These are phyloP conservation scores for Eristalinus aeneus DNA, from an alignment of 2,888 invertebrate genomes.

Conservation along the genomic window DNA sequence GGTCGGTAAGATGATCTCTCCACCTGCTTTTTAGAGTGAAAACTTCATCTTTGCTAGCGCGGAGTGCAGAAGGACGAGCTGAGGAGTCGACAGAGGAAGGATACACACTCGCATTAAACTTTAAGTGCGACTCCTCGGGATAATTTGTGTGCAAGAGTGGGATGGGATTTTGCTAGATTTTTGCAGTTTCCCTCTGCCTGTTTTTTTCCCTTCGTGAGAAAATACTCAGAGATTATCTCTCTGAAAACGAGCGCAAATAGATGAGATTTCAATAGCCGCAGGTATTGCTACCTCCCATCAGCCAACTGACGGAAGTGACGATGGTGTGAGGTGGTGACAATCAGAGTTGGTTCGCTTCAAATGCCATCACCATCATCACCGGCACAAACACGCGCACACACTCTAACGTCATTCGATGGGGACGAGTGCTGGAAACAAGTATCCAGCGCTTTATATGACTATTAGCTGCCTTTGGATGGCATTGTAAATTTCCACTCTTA, in stretches of 20 bases:
- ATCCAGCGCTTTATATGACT: conserved; percentile 43
- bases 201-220: not conserved
- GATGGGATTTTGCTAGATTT: conserved; percentile 38
- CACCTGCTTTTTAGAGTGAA: not conserved
- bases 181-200: conserved; percentile 6
- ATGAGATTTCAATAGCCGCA: conserved; percentile 61
- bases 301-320: not conserved
- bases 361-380: conserved; percentile 6
- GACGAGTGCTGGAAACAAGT: conserved; percentile 24
- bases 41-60: not conserved
- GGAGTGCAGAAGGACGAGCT: not conserved
- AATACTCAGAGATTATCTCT: conserved; percentile 36
- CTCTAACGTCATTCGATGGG: not conserved
- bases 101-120: conserved; percentile 33
- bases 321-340: not conserved
- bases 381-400: conserved; percentile 37
- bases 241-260: conserved; percentile 39
- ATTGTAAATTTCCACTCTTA: conserved; percentile 56
- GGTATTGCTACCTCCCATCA: conserved; percentile 34
- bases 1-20: conserved; percentile 55
- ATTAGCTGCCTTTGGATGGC: conserved; percentile 46
- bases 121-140: conserved; percentile 53
- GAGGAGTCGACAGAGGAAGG: not conserved
- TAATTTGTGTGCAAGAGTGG: conserved; percentile 52
- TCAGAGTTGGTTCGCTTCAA: conserved; percentile 4